Evolutionary conservation across 1,140 invertebrate genomes (phyloP), one percentile per base, ranked within the genome.

Genomic region (Drosophila sulfurigaster): DNA sequence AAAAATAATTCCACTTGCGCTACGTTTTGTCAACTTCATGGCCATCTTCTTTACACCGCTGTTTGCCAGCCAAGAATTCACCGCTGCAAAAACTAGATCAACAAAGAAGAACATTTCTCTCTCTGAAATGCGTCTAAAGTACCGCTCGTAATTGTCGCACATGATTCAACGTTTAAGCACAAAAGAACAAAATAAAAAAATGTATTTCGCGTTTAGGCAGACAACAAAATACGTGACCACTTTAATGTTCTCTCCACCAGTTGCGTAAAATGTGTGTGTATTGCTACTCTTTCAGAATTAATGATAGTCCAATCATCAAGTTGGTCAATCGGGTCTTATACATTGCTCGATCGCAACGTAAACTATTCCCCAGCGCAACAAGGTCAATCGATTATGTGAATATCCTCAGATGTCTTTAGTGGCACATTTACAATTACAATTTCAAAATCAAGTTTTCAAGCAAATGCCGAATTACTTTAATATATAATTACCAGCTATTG

Each of bases 61-160:
- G 30, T 25, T 25, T 25, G 20, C 3, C 20, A 25, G 20, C 35
- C 6, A 38, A 54, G 60, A 71, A 71, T 48, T 25, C 66, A 48
- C 25, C 32, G 54, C 56, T 54, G 58, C 57, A 66, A 71, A 75
- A 81, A 77, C 13, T 78, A 81, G 79, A 78, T 59, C 75, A 67
- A 67, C 25, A 67, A 52, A 52, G 70, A 52, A 67, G 59, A 66
- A 59, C 48, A 52, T 59, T 43, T 62, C 66, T 60, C 66, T 60
- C 78, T 56, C 77, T 51, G 65, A 78, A 80, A 79, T 77, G 79
- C 79, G 79, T 81, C 79, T 81, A 81, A 82, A 81, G 79, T 82
- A 82, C 79, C 79, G 79, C 75, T 82, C 58, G 79, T 82, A 82
- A 82, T 82, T 82, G 79, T 82, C 69, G 79, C 79, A 82, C 79